A percentile compares a stretch with the other conserved stretches of the same genome.
phyloP scores from a whole-genome alignment of 2,797 vertebrate genomes.

The Myoxocephalus aenaeus region DNA sequence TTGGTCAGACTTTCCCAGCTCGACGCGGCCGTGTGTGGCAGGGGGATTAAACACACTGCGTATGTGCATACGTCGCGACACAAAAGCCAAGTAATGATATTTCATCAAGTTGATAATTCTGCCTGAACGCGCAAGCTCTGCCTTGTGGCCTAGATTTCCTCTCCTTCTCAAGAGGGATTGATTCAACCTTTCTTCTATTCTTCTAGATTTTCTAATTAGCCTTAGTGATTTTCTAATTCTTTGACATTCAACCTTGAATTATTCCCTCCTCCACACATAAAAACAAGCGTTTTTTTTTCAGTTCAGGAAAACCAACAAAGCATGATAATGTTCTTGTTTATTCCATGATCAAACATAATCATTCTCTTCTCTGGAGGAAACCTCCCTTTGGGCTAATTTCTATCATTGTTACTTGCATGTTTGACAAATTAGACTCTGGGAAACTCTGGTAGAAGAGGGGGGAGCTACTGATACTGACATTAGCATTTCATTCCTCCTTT shows the following conservation, averaged over 20 bases:
- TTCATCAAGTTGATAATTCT: slow-evolving; percentile 62
- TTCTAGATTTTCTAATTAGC: slow-evolving; percentile 79
- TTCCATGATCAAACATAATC: slow-evolving; percentile 85
- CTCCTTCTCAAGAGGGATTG: slow-evolving; percentile 64
- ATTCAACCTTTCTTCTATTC: slow-evolving; percentile 76
- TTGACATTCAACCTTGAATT: slow-evolving; percentile 84
- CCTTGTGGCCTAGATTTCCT: slow-evolving; percentile 73
- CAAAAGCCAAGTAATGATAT: slow-evolving; percentile 76
- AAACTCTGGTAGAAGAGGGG: slow-evolving; percentile 48
- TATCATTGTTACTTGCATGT: slow-evolving; percentile 77
- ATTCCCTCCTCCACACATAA: slow-evolving; percentile 71
- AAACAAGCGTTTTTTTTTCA: slow-evolving; percentile 71
- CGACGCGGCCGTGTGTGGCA: slow-evolving; percentile 19
- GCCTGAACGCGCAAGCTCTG: slow-evolving; percentile 37
- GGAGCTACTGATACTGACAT: slow-evolving; percentile 56
- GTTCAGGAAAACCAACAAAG: slow-evolving; percentile 82
- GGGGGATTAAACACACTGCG: slow-evolving; percentile 62
- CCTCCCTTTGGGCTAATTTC: slow-evolving; percentile 79
- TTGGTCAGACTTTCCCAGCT: slow-evolving; percentile 7
- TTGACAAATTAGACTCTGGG: slow-evolving; percentile 81
- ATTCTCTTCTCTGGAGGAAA: slow-evolving; percentile 72
- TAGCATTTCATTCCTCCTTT: slow-evolving; percentile 69
- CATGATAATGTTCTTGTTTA: slow-evolving; percentile 83
- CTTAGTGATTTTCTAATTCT: slow-evolving; percentile 72
- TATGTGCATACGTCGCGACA: slow-evolving; percentile 83